A percentile compares a stretch with the other conserved stretches of the same genome.
phyloP scores from a whole-genome alignment of 1,140 invertebrate genomes.

The Nomia melanderi region DNA sequence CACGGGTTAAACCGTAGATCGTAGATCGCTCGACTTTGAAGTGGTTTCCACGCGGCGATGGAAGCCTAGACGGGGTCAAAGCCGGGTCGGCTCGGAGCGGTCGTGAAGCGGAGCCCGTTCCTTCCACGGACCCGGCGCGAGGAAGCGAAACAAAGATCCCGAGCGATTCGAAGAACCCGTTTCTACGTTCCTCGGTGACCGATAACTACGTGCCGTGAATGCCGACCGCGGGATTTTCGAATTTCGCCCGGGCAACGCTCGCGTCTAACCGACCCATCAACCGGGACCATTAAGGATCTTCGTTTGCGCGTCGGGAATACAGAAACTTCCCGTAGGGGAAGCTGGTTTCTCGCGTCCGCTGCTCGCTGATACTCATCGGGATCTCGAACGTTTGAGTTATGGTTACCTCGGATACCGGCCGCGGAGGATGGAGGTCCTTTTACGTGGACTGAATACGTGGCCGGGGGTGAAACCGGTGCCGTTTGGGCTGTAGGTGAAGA shows the following conservation, averaged over 20 bases:
- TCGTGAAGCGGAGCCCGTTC: conserved; percentile 53
- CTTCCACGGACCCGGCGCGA: not conserved
- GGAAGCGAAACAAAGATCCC: conserved; percentile 56
- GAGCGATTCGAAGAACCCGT: conserved; percentile 71
- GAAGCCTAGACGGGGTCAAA: conserved; percentile 45
- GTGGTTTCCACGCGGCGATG: conserved; percentile 24
- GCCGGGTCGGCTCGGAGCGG: conserved; percentile 11
- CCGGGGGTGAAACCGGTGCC: not conserved
- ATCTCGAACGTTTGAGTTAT: not conserved
- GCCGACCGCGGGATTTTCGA: conserved; percentile 67
- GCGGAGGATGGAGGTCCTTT: not conserved
- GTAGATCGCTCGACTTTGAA: not conserved
- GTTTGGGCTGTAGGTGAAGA: not conserved
- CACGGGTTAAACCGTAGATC: not conserved
- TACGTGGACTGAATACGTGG: conserved; percentile 11
- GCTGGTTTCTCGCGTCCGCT: conserved; percentile 3
- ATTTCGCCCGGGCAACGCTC: conserved; percentile 63
- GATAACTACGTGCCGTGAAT: conserved; percentile 75
- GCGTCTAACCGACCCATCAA: conserved; percentile 59
- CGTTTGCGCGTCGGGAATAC: not conserved
- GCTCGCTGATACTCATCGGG: conserved; percentile 28
- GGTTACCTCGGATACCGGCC: not conserved
- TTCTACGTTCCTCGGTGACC: conserved; percentile 60
- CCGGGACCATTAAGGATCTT: conserved; percentile 5
- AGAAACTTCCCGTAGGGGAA: not conserved